Percentiles rank a stretch among this genome's conserved stretches.
phyloP scores from a whole-genome alignment of 2,888 invertebrate genomes.

The Scaptomyza reducta region DNA sequence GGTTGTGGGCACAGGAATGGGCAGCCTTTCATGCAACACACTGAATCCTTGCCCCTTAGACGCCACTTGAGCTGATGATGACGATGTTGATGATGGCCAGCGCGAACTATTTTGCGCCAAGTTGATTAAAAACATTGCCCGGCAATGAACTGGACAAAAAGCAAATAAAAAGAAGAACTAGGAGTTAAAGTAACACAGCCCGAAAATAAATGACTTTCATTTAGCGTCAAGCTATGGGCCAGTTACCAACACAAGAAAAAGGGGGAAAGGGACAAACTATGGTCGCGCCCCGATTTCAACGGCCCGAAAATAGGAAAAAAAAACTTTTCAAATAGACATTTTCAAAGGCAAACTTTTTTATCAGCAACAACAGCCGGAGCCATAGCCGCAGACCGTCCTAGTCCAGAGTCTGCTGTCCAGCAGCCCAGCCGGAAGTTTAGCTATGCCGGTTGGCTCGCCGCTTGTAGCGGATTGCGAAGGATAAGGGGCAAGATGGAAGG shows the following conservation, averaged over 20 bases:
- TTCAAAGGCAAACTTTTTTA: constrained; percentile 80
- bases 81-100: constrained; percentile 28
- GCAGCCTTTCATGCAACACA: constrained; percentile 35
- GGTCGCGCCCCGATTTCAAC: constrained; percentile 41
- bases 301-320: constrained; percentile 15
- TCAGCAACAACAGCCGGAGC: constrained; percentile 60
- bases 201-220: constrained; percentile 78
- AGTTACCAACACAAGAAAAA: neutral
- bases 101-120: constrained; percentile 67
- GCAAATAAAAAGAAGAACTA: constrained; percentile 19
- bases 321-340: constrained; percentile 77
- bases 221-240: constrained; percentile 52
- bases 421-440: constrained; percentile 75
- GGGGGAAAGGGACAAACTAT: constrained; percentile 62
- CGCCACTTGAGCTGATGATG: constrained; percentile 39
- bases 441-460: constrained; percentile 66
- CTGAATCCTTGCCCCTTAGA: constrained; percentile 57
- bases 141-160: constrained; percentile 59
- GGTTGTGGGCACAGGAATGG: neutral
- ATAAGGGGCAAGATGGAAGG: neutral
- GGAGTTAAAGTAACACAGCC: neutral
- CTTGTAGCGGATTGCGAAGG: constrained; percentile 58
- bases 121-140: constrained; percentile 74
- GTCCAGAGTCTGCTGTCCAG: constrained; percentile 17
- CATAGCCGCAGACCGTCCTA: constrained; percentile 48